phyloP scores from a whole-genome alignment of 2,888 invertebrate species.

The Arrhopalites spinosus region DNA sequence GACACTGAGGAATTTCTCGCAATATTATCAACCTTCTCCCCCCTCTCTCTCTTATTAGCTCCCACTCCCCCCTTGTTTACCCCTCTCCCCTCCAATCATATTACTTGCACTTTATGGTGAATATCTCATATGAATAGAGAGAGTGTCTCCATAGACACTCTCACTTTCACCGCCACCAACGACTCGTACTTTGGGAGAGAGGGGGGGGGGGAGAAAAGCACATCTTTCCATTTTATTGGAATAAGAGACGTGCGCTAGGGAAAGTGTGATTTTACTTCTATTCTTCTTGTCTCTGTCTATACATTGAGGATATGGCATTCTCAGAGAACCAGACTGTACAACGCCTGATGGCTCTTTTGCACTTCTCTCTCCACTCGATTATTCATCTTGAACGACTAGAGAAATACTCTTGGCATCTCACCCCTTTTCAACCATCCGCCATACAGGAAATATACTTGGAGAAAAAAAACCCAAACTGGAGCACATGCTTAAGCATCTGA shows the following conservation, averaged over 20 bases:
- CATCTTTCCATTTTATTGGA: constrained; percentile 7
- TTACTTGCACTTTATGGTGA: neutral
- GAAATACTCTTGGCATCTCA: neutral
- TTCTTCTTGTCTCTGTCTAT: neutral
- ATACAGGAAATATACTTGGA: neutral
- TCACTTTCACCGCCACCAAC: neutral
- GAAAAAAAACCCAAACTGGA: neutral
- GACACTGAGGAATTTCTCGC: neutral
- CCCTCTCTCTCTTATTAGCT: constrained; percentile 1
- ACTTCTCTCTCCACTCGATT: neutral
- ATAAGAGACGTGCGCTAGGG: neutral
- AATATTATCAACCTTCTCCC: constrained; percentile 8
- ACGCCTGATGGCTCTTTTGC: constrained; percentile 4
- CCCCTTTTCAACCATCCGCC: neutral
- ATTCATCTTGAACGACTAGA: neutral
- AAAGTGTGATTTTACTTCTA: neutral
- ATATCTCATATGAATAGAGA: no score
- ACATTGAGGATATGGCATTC: neutral
- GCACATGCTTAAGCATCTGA: neutral
- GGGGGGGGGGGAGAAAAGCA: neutral
- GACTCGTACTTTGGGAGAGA: neutral
- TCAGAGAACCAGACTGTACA: neutral
- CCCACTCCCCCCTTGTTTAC: neutral
- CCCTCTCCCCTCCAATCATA: neutral
- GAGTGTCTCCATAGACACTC: no score